Percentiles rank a stretch among this genome's conserved stretches.
Conservation (phyloP, 2,888 invertebrate species). For the Diarsia mendica region DNA sequence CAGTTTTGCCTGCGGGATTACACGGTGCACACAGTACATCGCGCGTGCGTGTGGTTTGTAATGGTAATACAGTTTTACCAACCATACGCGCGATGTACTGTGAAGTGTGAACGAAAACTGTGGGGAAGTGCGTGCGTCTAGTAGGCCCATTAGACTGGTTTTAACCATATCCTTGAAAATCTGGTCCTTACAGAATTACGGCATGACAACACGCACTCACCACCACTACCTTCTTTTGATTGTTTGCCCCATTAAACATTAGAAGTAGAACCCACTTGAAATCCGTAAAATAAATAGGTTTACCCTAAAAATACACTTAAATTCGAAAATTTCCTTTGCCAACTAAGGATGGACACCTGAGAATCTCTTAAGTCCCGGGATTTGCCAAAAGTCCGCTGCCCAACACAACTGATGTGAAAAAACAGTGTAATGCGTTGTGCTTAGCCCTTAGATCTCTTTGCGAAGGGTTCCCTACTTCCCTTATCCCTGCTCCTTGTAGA, state of each 20-base stretch:
- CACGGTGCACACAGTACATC: too few species aligned
- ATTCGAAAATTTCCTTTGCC: constrained; percentile 23
- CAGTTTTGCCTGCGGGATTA: too few species aligned
- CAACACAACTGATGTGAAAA: constrained; percentile 49
- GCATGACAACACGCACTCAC: too few species aligned
- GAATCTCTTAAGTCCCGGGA: constrained; percentile 41
- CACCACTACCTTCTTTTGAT: background rate
- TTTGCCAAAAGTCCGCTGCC: constrained; percentile 33
- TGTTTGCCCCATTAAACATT: constrained; percentile 4
- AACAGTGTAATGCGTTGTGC: constrained; percentile 64
- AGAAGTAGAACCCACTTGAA: background rate
- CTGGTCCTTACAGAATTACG: background rate
- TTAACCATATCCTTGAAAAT: background rate
- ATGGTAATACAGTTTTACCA: too few species aligned
- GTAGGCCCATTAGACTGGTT: too few species aligned
- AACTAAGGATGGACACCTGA: constrained; percentile 41
- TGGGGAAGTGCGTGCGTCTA: too few species aligned
- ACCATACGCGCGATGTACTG: too few species aligned
- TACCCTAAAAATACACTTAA: background rate
- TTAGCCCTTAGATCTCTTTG: constrained; percentile 62
- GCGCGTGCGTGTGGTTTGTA: too few species aligned
- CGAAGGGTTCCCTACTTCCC: constrained; percentile 45
- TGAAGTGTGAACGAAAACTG: too few species aligned
- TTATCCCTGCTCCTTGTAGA: constrained; percentile 54
- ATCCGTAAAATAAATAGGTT: constrained; percentile 22